These are phyloP conservation scores for Digitonthophagus gazella DNA, from an alignment of 2,888 invertebrate species.

Conservation along the genomic window DNA sequence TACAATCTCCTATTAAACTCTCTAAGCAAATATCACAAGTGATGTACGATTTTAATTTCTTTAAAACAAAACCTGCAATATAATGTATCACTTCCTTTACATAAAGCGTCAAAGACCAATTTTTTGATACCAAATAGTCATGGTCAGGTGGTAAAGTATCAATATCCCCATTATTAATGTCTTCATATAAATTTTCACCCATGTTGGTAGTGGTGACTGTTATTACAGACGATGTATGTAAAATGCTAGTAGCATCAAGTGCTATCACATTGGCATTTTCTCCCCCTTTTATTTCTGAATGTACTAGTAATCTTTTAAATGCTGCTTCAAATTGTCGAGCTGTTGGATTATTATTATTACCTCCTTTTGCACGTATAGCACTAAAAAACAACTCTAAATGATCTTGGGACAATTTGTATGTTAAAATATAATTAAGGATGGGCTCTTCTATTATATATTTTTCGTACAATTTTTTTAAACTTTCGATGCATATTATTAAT, in stretches of 20 bases:
- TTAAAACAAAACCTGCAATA: slow-evolving; percentile 13
- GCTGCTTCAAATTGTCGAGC: slow-evolving; percentile 30
- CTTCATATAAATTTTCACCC: not conserved
- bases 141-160: not conserved
- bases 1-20: too few relatives aligned
- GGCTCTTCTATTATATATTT: slow-evolving; percentile 18
- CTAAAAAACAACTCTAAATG: slow-evolving; percentile 34
- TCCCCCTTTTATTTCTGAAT: not conserved
- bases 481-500: slow-evolving; percentile 30
- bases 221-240: not conserved
- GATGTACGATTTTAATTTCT: too few relatives aligned
- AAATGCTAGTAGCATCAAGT: not conserved
- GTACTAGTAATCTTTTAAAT: not conserved
- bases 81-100: not conserved
- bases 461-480: not conserved
- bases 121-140: too few relatives aligned
- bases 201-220: too few relatives aligned
- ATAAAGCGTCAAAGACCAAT: not conserved
- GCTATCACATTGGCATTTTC: slow-evolving; percentile 1
- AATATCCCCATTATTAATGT: not conserved
- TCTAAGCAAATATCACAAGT: too few relatives aligned
- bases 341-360: slow-evolving; percentile 35
- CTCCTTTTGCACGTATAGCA: slow-evolving; percentile 32
- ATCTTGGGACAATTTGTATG: slow-evolving; percentile 32
- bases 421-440: slow-evolving; percentile 22